Percentiles rank a stretch among this genome's conserved stretches.
Conservation (phyloP, 1,140 invertebrate genomes). For the Bemisia tabaci region DNA sequence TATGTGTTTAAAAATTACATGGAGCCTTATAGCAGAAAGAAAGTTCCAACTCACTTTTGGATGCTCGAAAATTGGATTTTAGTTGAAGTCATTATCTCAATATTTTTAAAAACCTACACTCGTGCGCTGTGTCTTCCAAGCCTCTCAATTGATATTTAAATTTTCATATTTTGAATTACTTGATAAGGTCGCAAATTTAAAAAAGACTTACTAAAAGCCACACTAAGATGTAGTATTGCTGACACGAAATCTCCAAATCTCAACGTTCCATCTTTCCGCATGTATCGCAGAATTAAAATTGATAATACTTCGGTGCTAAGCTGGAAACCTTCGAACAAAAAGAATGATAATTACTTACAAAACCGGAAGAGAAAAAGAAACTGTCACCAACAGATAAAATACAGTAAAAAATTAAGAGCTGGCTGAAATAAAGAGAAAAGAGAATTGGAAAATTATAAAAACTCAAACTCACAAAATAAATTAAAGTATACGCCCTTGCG, state of each 20-base stretch:
- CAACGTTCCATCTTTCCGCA: constrained; percentile 86
- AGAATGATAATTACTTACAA: constrained; percentile 13
- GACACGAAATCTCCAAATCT: constrained; percentile 85
- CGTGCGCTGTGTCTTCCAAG: not conserved
- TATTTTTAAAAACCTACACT: not conserved
- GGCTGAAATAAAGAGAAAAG: too few relatives aligned
- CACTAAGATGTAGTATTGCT: constrained; percentile 72
- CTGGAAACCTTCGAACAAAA: constrained; percentile 49
- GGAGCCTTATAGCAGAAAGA: too few relatives aligned
- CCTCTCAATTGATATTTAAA: not conserved
- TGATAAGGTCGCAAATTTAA: not conserved
- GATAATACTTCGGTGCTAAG: constrained; percentile 69
- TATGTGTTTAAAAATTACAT: too few relatives aligned
- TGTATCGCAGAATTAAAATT: constrained; percentile 68
- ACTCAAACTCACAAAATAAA: too few relatives aligned
- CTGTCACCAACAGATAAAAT: too few relatives aligned
- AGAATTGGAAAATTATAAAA: too few relatives aligned
- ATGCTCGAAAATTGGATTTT: not conserved
- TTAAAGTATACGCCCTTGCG: too few relatives aligned
- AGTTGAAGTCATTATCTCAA: not conserved
- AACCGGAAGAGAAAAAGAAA: too few relatives aligned
- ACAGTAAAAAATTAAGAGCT: too few relatives aligned
- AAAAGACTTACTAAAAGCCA: constrained; percentile 62
- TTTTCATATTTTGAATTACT: not conserved
- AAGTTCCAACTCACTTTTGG: not conserved